Conservation (phyloP, 2,888 invertebrate species). For the Euclidia mi region DNA sequence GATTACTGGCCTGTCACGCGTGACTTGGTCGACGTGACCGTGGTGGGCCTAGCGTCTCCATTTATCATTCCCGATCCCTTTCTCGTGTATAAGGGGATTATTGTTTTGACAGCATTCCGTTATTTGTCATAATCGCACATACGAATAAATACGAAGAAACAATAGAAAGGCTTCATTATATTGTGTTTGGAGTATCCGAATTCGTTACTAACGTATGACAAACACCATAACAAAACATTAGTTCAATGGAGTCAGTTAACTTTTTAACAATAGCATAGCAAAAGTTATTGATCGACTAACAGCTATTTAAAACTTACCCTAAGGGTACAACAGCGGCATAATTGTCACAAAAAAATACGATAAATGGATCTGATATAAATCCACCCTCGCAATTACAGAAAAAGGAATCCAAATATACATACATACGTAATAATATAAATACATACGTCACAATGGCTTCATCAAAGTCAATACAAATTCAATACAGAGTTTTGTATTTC, state of each 20-base stretch:
- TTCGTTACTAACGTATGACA: no score
- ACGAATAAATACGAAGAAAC: background rate
- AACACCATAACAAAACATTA: no score
- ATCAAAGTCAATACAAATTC: background rate
- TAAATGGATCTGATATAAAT: slow-evolving; percentile 19
- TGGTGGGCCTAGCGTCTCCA: slow-evolving; percentile 40
- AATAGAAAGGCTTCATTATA: background rate
- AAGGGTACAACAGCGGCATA: background rate
- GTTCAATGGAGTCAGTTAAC: no score
- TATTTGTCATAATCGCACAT: slow-evolving; percentile 29
- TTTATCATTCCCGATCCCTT: slow-evolving; percentile 57
- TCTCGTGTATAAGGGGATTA: slow-evolving; percentile 44
- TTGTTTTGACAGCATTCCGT: slow-evolving; percentile 32
- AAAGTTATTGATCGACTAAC: background rate
- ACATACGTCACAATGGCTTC: slow-evolving; percentile 13
- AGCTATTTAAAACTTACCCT: slow-evolving; percentile 5
- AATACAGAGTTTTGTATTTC: no score
- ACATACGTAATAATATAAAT: no score
- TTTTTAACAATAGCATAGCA: background rate
- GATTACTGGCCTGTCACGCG: slow-evolving; percentile 54
- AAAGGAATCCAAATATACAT: no score
- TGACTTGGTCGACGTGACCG: slow-evolving; percentile 57
- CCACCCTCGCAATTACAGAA: slow-evolving; percentile 14
- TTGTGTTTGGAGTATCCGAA: no score
- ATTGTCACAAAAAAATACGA: slow-evolving; percentile 7